Evolutionary conservation across 1,140 invertebrate genomes (phyloP), one percentile per base, ranked within the genome.

Genomic region (Dendroctonus ponderosae): DNA sequence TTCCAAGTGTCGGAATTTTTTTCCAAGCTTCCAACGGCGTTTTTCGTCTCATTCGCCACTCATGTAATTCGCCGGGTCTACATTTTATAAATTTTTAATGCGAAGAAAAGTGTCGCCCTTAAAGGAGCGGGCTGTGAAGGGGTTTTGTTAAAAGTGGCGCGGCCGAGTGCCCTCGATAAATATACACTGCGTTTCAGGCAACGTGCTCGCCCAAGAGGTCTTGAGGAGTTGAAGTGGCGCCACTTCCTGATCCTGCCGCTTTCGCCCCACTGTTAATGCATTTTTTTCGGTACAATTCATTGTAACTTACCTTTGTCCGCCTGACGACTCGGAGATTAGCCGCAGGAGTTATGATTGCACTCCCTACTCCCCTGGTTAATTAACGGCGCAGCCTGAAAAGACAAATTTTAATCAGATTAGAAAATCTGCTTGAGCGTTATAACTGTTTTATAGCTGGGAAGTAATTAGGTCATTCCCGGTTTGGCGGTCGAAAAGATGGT

Each of bases 161-260:
- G 39, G 58, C 39, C 58, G 49, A 60, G 58, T 38, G 40, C 37
- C 58, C 58, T 60, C 58, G 58, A 60, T 60, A 58, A 43, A 58
- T 58, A 60, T 60, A 60, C 44, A 60, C 58, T 38, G 58, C 58
- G 49, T 60, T 60, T 60, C 49, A 60, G 58, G 48, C 46, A 49
- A 14, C 58, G 14, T 60, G 43, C 39, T 42, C n/a, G 37, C 14
- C 14, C n/a, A 26, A 49, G 39, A 48, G 14, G 6, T 39, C 58
- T 60, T 12, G 26, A 60, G 14, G 6, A 0, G 7, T 38, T 26
- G 38, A 38, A 53, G 52, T 38, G 52, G 52, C 6, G 38, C 12
- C 11, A 11, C 12, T 46, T 60, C 44, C 8, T 50, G 26, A 26
- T 26, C 26, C 26, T 26, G 26, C 26, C 26, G 26, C 26, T 26